phyloP scores from a whole-genome alignment of 2,888 invertebrate species.

The Congeria kusceri region DNA sequence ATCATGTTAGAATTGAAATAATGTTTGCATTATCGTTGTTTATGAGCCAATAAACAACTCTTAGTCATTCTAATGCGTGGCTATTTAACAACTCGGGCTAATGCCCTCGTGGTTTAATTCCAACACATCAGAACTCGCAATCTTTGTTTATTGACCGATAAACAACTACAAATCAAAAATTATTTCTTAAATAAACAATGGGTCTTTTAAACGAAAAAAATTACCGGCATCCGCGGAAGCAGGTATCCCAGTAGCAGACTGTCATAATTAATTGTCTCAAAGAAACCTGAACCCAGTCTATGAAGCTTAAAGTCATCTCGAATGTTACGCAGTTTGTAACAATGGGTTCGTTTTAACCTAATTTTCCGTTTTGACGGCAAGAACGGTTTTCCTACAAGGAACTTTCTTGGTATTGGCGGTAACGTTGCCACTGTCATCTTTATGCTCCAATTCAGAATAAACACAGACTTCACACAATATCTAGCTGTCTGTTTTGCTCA shows the following conservation, averaged over 20 bases:
- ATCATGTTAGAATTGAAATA: no score
- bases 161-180: no score
- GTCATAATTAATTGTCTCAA: constrained; percentile 55
- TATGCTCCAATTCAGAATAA: not conserved
- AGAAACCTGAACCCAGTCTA: constrained; percentile 76
- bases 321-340: constrained; percentile 60
- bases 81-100: no score
- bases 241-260: constrained; percentile 72
- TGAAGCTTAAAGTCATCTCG: constrained; percentile 61
- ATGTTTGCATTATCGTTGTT: no score
- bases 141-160: no score
- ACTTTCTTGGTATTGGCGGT: constrained; percentile 39
- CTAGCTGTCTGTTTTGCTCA: no score
- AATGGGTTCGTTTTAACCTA: constrained; percentile 59
- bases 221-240: constrained; percentile 69
- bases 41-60: no score
- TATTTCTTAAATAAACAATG: no score
- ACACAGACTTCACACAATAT: no score
- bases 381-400: constrained; percentile 26
- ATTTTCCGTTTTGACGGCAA: constrained; percentile 18
- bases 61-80: no score
- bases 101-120: no score
- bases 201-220: not conserved
- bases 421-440: constrained; percentile 56
- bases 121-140: no score